phyloP scores from a whole-genome alignment of 2,888 invertebrate species.

The Panzeria rudis region DNA sequence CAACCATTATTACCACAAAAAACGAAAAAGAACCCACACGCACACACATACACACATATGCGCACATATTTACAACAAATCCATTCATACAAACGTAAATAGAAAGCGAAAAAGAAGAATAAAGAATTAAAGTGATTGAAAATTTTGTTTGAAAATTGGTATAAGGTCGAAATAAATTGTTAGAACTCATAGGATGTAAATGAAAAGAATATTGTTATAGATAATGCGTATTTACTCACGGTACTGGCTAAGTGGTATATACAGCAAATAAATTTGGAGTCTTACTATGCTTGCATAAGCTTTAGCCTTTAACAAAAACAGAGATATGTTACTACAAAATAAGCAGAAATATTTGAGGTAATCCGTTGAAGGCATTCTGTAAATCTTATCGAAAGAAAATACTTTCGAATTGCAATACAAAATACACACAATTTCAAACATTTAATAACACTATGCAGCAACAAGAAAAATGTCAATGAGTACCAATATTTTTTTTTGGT shows the following conservation, averaged over 20 bases:
- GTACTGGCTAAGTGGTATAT: background rate
- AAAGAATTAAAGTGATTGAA: slow-evolving; percentile 31
- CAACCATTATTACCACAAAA: slow-evolving; percentile 60
- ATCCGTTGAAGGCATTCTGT: background rate
- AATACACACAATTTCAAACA: no score
- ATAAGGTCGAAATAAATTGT: slow-evolving; percentile 26
- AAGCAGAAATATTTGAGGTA: background rate
- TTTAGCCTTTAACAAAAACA: no score
- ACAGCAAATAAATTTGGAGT: no score
- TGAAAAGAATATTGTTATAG: slow-evolving; percentile 7
- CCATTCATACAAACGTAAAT: background rate
- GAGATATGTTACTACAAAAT: no score
- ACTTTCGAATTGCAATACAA: no score
- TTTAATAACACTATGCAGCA: no score
- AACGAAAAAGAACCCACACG: background rate
- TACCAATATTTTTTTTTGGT: no score
- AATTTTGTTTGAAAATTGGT: slow-evolving; percentile 30
- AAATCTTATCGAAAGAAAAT: no score
- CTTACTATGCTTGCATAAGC: no score
- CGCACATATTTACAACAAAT: background rate
- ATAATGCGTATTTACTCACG: background rate
- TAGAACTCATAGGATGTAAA: slow-evolving; percentile 9
- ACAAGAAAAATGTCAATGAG: no score
- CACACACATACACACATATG: slow-evolving; percentile 7
- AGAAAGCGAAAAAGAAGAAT: background rate